Percentiles rank a stretch among this genome's conserved stretches.
phyloP scores from a whole-genome alignment of 2,797 vertebrate genomes.

The Ctenosaura bakeri region DNA sequence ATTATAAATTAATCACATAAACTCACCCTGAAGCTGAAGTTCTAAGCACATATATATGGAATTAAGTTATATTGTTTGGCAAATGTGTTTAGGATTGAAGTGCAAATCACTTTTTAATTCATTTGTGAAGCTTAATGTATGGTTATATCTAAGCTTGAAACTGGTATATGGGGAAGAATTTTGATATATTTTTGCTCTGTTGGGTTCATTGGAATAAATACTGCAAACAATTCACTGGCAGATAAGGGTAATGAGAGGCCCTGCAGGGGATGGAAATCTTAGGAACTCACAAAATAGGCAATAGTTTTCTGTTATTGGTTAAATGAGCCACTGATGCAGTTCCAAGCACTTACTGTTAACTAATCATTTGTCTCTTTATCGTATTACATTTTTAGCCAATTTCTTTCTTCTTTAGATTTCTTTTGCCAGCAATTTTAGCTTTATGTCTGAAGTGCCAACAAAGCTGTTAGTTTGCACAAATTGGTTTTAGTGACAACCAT shows the following conservation, averaged over 20 bases:
- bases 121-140: constrained; percentile 22
- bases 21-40: constrained; percentile 4
- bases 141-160: constrained; percentile 5
- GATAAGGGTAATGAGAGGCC: constrained; percentile 23
- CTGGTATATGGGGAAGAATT: background rate
- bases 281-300: background rate
- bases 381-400: constrained; percentile 62
- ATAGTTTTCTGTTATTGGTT: constrained; percentile 39
- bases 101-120: constrained; percentile 32
- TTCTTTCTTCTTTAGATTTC: constrained; percentile 58
- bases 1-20: constrained; percentile 45
- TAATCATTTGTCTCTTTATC: constrained; percentile 49
- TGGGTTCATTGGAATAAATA: background rate
- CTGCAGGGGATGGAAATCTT: background rate
- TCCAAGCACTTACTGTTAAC: constrained; percentile 46
- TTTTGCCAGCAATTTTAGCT: constrained; percentile 68
- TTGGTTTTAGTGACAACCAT: constrained; percentile 63
- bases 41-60: background rate
- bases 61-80: constrained; percentile 15
- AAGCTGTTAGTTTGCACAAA: constrained; percentile 69
- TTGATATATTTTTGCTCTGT: background rate
- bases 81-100: constrained; percentile 2
- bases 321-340: constrained; percentile 26
- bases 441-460: constrained; percentile 61
- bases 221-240: background rate